Percentiles rank a stretch among this genome's conserved stretches.
Conservation (phyloP, 1,140 invertebrate species). For the Metaphire vulgaris region DNA sequence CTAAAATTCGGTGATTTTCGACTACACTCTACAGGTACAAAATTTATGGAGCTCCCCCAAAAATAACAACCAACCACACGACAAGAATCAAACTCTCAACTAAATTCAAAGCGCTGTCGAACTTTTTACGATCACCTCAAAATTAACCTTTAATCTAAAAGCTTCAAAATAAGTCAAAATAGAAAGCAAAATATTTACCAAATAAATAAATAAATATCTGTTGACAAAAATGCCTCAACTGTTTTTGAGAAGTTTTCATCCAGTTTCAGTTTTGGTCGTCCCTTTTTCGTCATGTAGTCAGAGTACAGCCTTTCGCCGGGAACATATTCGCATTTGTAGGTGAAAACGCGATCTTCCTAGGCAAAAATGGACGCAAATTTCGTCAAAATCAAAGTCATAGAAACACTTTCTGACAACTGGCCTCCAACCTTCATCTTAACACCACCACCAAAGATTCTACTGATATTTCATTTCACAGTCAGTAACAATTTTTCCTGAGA, state of each 20-base stretch:
- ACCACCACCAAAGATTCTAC: no score
- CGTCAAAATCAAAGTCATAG: no score
- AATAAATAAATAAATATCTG: not conserved
- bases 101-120: no score
- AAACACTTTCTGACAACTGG: not conserved
- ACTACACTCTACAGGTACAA: not conserved
- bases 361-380: no score
- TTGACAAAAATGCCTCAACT: not conserved
- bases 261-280: conserved; percentile 2
- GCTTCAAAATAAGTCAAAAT: no score
- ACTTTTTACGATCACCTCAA: no score
- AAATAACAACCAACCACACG: not conserved
- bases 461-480: no score
- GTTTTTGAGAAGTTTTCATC: conserved; percentile 16
- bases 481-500: no score
- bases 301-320: not conserved
- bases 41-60: not conserved
- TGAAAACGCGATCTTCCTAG: not conserved
- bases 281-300: not conserved
- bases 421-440: no score
- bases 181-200: not conserved
- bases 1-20: not conserved
- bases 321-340: conserved; percentile 10
- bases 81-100: no score
- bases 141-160: no score